phyloP scores from a whole-genome alignment of 2,113 vertebrate genomes.

The Strix uralensis region DNA sequence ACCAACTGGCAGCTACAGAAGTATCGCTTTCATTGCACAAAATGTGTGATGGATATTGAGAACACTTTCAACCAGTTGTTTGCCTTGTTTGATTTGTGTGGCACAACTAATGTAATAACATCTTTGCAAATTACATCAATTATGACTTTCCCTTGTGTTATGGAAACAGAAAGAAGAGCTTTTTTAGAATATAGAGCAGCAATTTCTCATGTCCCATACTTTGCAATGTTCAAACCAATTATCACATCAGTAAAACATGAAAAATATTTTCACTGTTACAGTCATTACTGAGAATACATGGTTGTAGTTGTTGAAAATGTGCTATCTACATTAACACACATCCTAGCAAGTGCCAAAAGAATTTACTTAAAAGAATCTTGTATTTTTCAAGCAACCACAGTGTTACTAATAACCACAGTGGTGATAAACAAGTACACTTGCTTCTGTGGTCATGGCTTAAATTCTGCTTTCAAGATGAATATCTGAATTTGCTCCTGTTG shows the following conservation, averaged over 20 bases:
- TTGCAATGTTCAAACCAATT: conserved; percentile 39
- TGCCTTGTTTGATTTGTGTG: conserved; percentile 4
- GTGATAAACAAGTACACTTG: not conserved
- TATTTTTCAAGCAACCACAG: not conserved
- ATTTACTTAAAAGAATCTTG: not conserved
- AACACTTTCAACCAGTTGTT: conserved; percentile 16
- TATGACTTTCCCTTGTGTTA: conserved; percentile 12
- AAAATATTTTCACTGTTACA: conserved; percentile 40
- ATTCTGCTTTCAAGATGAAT: not conserved
- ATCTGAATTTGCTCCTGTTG: not conserved
- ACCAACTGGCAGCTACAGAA: not conserved
- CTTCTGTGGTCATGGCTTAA: not conserved
- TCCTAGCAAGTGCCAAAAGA: not conserved
- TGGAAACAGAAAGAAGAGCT: not conserved
- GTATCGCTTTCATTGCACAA: not conserved
- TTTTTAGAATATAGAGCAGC: not conserved
- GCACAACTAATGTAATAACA: not conserved
- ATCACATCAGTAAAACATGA: conserved; percentile 20
- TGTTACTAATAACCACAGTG: not conserved
- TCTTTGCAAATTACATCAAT: conserved; percentile 55
- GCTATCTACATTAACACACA: not conserved
- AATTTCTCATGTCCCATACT: not conserved
- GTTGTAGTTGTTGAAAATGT: conserved; percentile 1
- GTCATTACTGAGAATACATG: conserved; percentile 41
- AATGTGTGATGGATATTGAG: not conserved